Percentiles rank a stretch among this genome's conserved stretches.
Conservation (phyloP, 1,140 invertebrate species). For the Drosophila kepulauana region DNA sequence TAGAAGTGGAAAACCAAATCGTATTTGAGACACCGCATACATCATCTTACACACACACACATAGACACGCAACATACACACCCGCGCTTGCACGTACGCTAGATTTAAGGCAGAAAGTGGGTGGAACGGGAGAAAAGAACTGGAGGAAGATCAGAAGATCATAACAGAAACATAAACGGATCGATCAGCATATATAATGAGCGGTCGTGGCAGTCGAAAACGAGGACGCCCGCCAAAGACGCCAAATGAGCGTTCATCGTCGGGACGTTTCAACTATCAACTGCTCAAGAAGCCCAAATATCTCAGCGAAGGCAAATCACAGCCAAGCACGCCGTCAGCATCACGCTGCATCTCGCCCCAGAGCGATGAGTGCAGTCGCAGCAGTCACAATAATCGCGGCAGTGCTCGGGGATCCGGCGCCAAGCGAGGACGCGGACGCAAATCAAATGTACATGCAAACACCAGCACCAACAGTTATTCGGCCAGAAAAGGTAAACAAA, state of each 20-base stretch:
- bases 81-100: constrained; percentile 9
- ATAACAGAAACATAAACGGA: constrained; percentile 11
- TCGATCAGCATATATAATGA: constrained; percentile 57
- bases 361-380: constrained; percentile 88
- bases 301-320: constrained; percentile 88
- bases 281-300: constrained; percentile 97
- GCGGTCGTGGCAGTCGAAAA: constrained; percentile 91
- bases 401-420: constrained; percentile 85
- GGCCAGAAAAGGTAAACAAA: constrained; percentile 86
- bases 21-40: constrained; percentile 30
- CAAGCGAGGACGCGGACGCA: constrained; percentile 85
- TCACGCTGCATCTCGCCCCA: constrained; percentile 90
- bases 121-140: constrained; percentile 18
- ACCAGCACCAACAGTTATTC: constrained; percentile 83
- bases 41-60: constrained; percentile 20
- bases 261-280: constrained; percentile 94
- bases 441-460: constrained; percentile 70
- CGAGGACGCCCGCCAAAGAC: constrained; percentile 95
- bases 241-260: constrained; percentile 90
- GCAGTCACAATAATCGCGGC: constrained; percentile 85
- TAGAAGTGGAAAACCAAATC: constrained; percentile 15
- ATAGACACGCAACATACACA: constrained; percentile 7
- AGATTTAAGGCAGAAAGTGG: constrained; percentile 47
- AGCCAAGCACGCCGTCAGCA: constrained; percentile 91
- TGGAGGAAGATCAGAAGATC: no score